These are phyloP conservation scores for Montipora capricornis DNA, from an alignment of 64 coral and sea anemone genomes.

Conservation along the genomic window DNA sequence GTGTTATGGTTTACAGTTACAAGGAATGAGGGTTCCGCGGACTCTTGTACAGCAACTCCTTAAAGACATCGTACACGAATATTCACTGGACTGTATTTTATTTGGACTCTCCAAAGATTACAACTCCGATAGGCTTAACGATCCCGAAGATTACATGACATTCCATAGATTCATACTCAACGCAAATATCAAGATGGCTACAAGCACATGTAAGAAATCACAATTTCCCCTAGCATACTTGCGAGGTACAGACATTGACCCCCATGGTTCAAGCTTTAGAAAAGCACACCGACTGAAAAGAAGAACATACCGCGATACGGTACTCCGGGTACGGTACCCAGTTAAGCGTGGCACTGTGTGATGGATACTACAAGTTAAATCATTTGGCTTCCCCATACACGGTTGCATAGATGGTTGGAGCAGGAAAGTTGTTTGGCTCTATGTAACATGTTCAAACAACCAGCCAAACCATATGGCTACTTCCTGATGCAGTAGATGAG, in stretches of 20 bases:
- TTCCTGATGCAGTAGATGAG: neutral
- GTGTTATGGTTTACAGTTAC: too few relatives aligned
- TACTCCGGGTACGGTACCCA: neutral
- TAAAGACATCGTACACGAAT: too few relatives aligned
- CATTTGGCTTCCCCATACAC: constrained; percentile 29
- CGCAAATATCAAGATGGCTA: too few relatives aligned
- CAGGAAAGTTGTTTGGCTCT: neutral
- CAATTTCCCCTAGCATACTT: too few relatives aligned
- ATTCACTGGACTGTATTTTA: too few relatives aligned
- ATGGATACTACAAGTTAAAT: constrained; percentile 51
- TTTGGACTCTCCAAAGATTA: too few relatives aligned
- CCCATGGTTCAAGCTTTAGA: neutral
- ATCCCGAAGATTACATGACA: too few relatives aligned
- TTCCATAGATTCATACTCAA: too few relatives aligned
- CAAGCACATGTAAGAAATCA: too few relatives aligned
- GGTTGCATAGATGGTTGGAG: constrained; percentile 37
- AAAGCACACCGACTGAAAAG: constrained; percentile 23
- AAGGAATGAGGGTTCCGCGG: too few relatives aligned
- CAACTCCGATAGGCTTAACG: too few relatives aligned
- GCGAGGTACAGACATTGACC: neutral
- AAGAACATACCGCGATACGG: neutral
- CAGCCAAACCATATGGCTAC: neutral
- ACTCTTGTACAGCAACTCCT: too few relatives aligned
- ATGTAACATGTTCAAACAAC: constrained; percentile 6
- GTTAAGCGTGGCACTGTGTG: constrained; percentile 25